A percentile compares a stretch with the other conserved stretches of the same genome.
Evolutionary conservation across 2,888 invertebrate species (phyloP).

Genomic region (Euspilapteryx auroguttella): DNA sequence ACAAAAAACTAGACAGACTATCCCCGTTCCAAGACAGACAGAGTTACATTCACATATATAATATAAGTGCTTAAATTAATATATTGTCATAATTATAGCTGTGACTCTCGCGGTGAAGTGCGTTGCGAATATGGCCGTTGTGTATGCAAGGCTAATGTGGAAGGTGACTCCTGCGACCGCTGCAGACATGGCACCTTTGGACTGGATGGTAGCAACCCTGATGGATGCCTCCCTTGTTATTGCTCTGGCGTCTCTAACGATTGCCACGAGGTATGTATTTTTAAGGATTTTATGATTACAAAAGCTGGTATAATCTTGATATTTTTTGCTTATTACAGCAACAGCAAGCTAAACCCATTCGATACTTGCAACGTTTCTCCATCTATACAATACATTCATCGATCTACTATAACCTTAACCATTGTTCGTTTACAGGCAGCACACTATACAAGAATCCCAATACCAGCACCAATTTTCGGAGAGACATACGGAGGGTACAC

Average conservation of each 20-base stretch:
- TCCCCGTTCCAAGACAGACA: too few species aligned
- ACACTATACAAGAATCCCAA: constrained; percentile 25
- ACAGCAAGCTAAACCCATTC: too few species aligned
- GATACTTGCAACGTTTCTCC: too few species aligned
- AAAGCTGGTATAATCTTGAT: too few species aligned
- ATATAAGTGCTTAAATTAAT: too few species aligned
- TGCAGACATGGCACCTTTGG: constrained; percentile 82
- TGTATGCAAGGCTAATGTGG: constrained; percentile 74
- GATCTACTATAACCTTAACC: too few species aligned
- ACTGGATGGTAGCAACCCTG: constrained; percentile 66
- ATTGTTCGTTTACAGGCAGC: constrained; percentile 27
- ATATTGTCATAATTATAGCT: too few species aligned
- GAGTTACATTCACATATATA: too few species aligned
- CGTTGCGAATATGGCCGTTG: constrained; percentile 50
- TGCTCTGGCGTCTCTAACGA: constrained; percentile 80
- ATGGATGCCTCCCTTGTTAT: constrained; percentile 85
- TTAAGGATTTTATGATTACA: too few species aligned
- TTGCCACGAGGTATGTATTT: constrained; percentile 65
- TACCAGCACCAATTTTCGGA: constrained; percentile 38
- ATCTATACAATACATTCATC: too few species aligned
- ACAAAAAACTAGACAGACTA: too few species aligned
- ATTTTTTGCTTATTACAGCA: too few species aligned
- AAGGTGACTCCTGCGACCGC: constrained; percentile 74
- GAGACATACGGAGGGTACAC: constrained; percentile 37
- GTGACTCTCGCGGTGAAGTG: constrained; percentile 30